Evolutionary conservation across 2,113 vertebrate genomes (phyloP), one percentile per base, ranked within the genome.

Genomic region (Phasianus colchicus): DNA sequence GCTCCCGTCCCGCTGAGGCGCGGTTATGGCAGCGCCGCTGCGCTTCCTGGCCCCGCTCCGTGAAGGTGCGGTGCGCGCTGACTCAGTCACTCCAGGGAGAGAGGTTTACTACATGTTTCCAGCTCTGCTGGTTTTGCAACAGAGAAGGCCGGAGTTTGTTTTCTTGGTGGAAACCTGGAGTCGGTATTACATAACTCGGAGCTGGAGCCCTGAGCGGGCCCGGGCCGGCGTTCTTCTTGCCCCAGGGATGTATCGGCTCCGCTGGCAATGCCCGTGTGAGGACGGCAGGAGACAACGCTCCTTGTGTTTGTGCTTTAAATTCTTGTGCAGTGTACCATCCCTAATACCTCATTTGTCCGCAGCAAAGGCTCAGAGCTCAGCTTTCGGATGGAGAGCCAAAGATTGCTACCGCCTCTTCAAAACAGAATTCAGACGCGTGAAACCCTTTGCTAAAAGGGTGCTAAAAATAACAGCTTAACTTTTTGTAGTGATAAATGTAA

Each of bases 111-210:
- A 72, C 17, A 42, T 5, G 43, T 36, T 92, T 85, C 91, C 91
- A 69, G 90, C 83, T 45, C 89, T 19, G 86, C 92, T 84, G 88
- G 90, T 95, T 95, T 92, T 75, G 83, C 91, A 89, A 64, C 70
- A 9, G 45, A 69, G 54, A 70, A 14, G 12, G 58, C 36, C 42
- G 9, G 52, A 66, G 30, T 61, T 47, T 34, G 73, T 93, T 94
- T 22, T 84, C 81, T 95, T 61, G 66, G 61, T 52, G 75, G 70
- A 87, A 90, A 52, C 15, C 76, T 20, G 6, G 52, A 4, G 67
- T 64, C 22, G 52, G 1, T 65, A 12, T 96, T 93, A 71, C 90
- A 48, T 95, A 92, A 93, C 52, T 24, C 18, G 86, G 77, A 90
- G 81, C 77, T 22, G 74, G 30, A 74, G 71, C 43, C 54, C 52